These are phyloP conservation scores for Rhyzopertha dominica DNA, from an alignment of 1,140 invertebrate species.

Conservation along the genomic window DNA sequence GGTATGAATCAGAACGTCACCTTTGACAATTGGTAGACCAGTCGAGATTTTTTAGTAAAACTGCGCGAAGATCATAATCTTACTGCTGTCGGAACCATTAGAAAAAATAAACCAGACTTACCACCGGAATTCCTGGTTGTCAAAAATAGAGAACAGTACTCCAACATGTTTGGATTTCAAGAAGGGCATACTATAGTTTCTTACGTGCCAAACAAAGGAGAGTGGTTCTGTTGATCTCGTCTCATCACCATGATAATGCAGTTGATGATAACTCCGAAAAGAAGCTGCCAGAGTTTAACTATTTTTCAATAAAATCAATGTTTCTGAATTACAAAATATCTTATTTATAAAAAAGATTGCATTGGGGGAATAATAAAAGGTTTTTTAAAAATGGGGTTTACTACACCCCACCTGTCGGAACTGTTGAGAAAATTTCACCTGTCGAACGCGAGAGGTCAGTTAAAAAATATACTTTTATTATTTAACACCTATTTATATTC, in stretches of 20 bases:
- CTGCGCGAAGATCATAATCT: constrained; percentile 24
- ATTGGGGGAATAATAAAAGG: neutral
- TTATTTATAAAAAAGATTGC: constrained; percentile 7
- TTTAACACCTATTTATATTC: no score
- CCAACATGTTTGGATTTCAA: constrained; percentile 26
- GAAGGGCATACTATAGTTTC: constrained; percentile 29
- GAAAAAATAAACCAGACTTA: constrained; percentile 38
- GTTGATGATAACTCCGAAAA: constrained; percentile 2
- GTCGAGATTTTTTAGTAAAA: constrained; percentile 28
- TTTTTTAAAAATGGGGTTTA: constrained; percentile 10
- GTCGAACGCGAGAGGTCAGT: no score
- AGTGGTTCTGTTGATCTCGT: constrained; percentile 32
- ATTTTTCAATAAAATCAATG: constrained; percentile 3
- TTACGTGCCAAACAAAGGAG: constrained; percentile 38
- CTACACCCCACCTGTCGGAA: constrained; percentile 6
- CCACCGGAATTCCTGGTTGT: constrained; percentile 26
- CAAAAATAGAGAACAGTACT: constrained; percentile 14
- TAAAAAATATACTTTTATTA: no score
- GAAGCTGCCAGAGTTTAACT: no score
- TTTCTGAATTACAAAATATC: constrained; percentile 6
- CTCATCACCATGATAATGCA: constrained; percentile 27
- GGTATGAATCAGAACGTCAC: constrained; percentile 39
- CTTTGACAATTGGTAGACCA: constrained; percentile 42
- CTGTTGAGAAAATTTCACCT: constrained; percentile 9
- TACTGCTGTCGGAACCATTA: constrained; percentile 35